Evolutionary conservation across 2,888 invertebrate genomes (phyloP), one percentile per base, ranked within the genome.

Genomic region (Cheilosia pagana): DNA sequence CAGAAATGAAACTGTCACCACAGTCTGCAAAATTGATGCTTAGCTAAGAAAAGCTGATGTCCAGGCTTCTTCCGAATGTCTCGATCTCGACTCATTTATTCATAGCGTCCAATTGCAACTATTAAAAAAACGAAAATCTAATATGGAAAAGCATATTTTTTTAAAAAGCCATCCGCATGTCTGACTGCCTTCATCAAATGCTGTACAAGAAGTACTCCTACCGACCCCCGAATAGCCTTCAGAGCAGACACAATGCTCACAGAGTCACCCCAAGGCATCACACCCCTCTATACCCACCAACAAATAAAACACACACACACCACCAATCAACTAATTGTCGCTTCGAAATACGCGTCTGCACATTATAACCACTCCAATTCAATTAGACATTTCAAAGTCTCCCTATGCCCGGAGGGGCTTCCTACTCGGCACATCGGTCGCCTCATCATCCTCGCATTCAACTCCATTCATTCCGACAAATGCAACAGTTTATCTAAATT

Each of bases 401-500:
- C 70, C 41, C 74, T 67, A 41, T 39, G 55, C 79, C 83, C 79
- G 21, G 19, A 65, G 79, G 79, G 53, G 43, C 41, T 62, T 45
- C 41, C 25, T 41, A 43, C 35, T 41, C 55, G 28, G 10, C 74
- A 68, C 52, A 35, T 43, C 41, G 45, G 35, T 35, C 35, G 35
- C 35, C 41, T 35, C 14, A 78, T 31, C 53, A 35, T 67, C 43
- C 71, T 23, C 35, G 50, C 48, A 50, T 43, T 41, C 43, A 68
- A 72, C 72, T 57, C 53, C 35, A 81, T 71, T 76, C 81, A 75
- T 85, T 65, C 75, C 75, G 62, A 81, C 81, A 85, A 85, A 85
- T 79, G 85, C 85, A 85, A 85, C 85, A 85, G 85, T 85, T 85
- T 85, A 85, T 85, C 85, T 85, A 81, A 85, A 85, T 81, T 85